Conservation (phyloP, 2,797 vertebrate genomes). For the Syncerus caffer region DNA sequence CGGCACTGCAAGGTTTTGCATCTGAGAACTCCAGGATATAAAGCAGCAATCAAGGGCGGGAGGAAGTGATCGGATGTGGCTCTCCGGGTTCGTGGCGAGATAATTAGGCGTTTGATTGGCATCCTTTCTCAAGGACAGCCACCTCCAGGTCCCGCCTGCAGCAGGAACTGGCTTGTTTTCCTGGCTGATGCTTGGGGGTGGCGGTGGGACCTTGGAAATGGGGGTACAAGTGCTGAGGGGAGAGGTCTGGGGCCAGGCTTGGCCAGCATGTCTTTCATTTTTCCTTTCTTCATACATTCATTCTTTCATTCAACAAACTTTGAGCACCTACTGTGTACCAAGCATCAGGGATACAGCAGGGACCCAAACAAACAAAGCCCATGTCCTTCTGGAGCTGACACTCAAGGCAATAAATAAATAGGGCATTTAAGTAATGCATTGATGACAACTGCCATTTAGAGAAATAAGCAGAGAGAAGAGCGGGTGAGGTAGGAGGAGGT, state of each 20-base stretch:
- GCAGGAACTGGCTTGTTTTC: not conserved
- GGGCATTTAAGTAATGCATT: not conserved
- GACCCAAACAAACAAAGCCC: not conserved
- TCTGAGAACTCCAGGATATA: not conserved
- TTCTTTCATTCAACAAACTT: not conserved
- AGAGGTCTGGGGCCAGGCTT: accelerated
- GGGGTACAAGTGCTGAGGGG: not conserved
- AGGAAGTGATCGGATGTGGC: conserved; percentile 39
- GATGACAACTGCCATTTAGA: not conserved
- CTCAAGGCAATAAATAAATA: not conserved
- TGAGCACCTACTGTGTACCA: not conserved
- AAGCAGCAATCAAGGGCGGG: conserved; percentile 59
- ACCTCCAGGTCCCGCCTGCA: not conserved
- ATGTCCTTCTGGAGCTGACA: not conserved
- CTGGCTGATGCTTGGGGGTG: not conserved
- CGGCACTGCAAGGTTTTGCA: not conserved
- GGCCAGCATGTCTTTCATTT: not conserved
- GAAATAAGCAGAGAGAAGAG: not conserved
- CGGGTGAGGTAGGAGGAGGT: not conserved
- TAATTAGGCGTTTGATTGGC: conserved; percentile 65
- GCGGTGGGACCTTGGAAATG: not conserved
- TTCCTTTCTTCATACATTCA: not conserved
- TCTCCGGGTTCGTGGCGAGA: not conserved
- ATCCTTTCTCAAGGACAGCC: conserved; percentile 46
- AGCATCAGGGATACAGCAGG: not conserved